Evolutionary conservation across 2,888 invertebrate species (phyloP), one percentile per base, ranked within the genome.

Genomic region (Melikaiella ostensackeni): DNA sequence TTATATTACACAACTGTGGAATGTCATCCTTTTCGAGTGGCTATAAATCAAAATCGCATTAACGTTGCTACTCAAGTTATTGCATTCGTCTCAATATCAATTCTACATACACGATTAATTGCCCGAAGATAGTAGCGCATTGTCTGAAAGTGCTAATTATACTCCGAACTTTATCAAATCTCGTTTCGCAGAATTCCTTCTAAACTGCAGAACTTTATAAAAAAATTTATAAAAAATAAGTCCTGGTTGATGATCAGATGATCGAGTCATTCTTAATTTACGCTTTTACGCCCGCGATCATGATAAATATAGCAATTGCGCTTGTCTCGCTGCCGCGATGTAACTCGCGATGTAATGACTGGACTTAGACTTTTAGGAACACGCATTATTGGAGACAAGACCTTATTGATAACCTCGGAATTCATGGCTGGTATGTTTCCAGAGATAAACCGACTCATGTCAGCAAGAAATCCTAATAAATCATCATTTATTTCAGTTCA

Each of bases 301-400:
- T 70, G 30, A 70, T 70, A 50, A 70, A 70, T 70, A 70, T 27
- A 9, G 70, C 50, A 30, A n/a, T 70, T 70, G 46, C 50, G 42
- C 46, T 70, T 70, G 70, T 70, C 70, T 55, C 30, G 19, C 70
- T 70, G 50, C 16, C 42, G 16, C 42, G 42, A 42, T 42, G 42
- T 42, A 42, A 42, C 5, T n/a, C 46, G n/a, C 30, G 11, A 70
- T 70, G 30, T 70, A 70, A 70, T 70, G 70, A 46, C 30, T 70
- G 30, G 70, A 70, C 46, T 70, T 50, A 30, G 70, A 50, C 70
- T 70, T 70, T 70, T 27, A n/a, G 7, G 30, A 70, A 55, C 50
- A 70, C 50, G 70, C 70, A 30, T 70, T 50, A 55, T 70, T 70
- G 50, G 33, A 50, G 70, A 70, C 70, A 70, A 70, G 70, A 70